A percentile compares a stretch with the other conserved stretches of the same genome.
Conservation (phyloP, 1,140 invertebrate species). For the Pseudachorutes palmiensis region DNA sequence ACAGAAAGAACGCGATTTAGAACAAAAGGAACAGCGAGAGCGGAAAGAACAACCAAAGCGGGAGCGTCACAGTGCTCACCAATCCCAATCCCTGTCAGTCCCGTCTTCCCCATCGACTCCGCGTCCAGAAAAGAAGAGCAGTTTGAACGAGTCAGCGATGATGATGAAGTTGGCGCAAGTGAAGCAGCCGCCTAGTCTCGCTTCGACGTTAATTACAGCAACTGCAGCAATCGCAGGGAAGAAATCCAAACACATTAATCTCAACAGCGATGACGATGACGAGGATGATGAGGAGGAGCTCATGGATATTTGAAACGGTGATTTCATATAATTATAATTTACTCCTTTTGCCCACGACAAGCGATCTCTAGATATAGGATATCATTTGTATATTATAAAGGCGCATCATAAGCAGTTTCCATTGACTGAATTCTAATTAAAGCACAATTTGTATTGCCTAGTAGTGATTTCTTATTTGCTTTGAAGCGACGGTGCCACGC, state of each 20-base stretch:
- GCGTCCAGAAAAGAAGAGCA: not conserved
- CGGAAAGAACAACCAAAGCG: not conserved
- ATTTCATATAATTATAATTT: too few relatives aligned
- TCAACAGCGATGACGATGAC: not conserved
- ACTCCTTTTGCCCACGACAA: too few relatives aligned
- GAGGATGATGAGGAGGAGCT: slow-evolving; percentile 4
- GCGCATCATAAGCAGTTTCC: too few relatives aligned
- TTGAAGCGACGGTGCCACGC: too few relatives aligned
- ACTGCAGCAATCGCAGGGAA: not conserved
- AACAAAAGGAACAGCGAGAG: not conserved
- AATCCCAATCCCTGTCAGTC: not conserved
- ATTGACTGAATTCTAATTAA: too few relatives aligned
- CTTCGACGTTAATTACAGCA: not conserved
- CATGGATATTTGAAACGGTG: slow-evolving; percentile 5
- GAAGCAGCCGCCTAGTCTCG: not conserved
- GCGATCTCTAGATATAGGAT: too few relatives aligned
- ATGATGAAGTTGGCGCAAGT: not conserved
- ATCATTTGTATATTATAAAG: too few relatives aligned
- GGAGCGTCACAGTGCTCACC: not conserved
- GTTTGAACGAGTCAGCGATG: not conserved
- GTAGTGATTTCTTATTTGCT: too few relatives aligned
- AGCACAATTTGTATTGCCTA: too few relatives aligned
- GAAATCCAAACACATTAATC: not conserved
- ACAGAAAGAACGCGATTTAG: not conserved
- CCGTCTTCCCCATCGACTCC: not conserved